Conservation (phyloP, 1,140 invertebrate genomes). For the Drosophila virilis region DNA sequence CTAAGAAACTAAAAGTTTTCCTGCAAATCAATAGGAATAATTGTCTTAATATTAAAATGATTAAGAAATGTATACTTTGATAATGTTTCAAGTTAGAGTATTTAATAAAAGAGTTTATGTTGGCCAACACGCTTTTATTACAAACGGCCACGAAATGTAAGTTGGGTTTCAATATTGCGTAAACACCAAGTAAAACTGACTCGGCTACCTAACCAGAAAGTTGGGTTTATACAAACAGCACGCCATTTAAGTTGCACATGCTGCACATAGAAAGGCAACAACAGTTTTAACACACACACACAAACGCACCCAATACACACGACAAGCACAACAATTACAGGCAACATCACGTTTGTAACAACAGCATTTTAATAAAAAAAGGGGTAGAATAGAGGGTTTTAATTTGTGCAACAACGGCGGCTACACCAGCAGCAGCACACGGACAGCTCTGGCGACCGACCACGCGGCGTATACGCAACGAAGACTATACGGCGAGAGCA, state of each 20-base stretch:
- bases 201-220: slow-evolving; percentile 24
- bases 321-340: slow-evolving; percentile 59
- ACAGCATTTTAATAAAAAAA: slow-evolving; percentile 72
- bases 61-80: too few species aligned
- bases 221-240: slow-evolving; percentile 10
- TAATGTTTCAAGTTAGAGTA: not conserved
- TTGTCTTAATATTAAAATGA: too few species aligned
- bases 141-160: not conserved
- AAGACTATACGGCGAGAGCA: slow-evolving; percentile 18
- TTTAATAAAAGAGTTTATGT: not conserved
- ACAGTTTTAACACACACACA: slow-evolving; percentile 9
- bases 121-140: not conserved
- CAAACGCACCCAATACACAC: not conserved
- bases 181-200: not conserved
- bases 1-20: too few species aligned
- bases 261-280: slow-evolving; percentile 48
- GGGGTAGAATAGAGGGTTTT: slow-evolving; percentile 60
- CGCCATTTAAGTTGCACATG: slow-evolving; percentile 43
- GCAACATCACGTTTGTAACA: slow-evolving; percentile 63
- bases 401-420: slow-evolving; percentile 63
- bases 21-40: too few species aligned
- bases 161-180: slow-evolving; percentile 13
- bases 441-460: slow-evolving; percentile 13
- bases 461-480: slow-evolving; percentile 59
- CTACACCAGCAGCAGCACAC: slow-evolving; percentile 30